phyloP scores from a whole-genome alignment of 2,113 vertebrate species.

The Progne subis region DNA sequence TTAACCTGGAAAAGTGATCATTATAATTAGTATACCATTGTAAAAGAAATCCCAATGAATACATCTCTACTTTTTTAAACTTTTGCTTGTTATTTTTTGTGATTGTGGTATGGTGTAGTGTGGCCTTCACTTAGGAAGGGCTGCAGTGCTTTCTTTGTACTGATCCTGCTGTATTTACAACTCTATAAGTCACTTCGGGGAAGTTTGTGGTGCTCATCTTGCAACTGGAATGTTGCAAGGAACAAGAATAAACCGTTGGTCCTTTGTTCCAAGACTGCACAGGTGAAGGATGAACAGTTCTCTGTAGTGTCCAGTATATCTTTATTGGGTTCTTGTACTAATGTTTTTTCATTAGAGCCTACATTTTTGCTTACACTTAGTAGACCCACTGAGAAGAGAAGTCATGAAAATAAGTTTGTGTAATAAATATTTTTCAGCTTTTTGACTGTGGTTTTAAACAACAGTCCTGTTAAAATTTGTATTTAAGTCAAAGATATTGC shows the following conservation, averaged over 20 bases:
- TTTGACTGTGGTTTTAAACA: background rate
- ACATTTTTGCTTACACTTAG: background rate
- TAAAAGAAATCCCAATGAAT: background rate
- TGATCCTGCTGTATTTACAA: background rate
- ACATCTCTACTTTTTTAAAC: background rate
- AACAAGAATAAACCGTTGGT: background rate
- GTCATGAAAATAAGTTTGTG: background rate
- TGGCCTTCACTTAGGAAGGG: background rate
- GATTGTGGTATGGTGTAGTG: fast-evolving
- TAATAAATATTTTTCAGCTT: background rate
- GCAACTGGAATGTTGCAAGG: background rate
- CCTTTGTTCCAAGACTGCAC: background rate
- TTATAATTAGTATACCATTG: background rate
- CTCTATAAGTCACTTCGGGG: background rate
- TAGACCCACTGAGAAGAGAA: background rate
- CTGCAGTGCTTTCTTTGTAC: background rate
- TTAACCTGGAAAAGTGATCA: background rate
- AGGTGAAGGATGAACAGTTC: background rate
- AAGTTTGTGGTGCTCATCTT: background rate
- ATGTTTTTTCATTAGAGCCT: background rate
- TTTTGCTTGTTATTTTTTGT: background rate
- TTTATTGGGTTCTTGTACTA: background rate
- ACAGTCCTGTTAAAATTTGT: background rate
- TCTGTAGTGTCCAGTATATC: background rate
- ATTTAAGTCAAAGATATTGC: background rate